These are phyloP conservation scores for Hydrotaea cyrtoneurina DNA, from an alignment of 2,888 invertebrate species.

Conservation along the genomic window DNA sequence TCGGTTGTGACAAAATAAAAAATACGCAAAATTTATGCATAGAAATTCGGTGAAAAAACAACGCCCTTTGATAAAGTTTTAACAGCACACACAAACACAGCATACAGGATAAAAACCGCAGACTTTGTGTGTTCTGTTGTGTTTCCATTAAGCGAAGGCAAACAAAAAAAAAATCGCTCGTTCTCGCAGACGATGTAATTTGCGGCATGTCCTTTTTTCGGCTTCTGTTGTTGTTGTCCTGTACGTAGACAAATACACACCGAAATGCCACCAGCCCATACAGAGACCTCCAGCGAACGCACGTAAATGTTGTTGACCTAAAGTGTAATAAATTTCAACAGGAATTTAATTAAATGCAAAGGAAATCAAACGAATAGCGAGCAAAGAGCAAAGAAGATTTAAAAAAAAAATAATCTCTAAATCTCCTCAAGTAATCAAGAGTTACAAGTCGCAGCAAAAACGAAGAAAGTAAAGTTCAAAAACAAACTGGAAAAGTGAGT, in stretches of 20 bases:
- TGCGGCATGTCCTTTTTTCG: slow-evolving; percentile 28
- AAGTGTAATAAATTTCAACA: slow-evolving; percentile 18
- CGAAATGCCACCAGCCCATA: background rate
- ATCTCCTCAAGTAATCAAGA: slow-evolving; percentile 23
- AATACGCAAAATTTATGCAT: slow-evolving; percentile 26
- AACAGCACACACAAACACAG: background rate
- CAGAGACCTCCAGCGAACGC: background rate
- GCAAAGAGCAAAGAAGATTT: background rate
- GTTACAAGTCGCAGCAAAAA: slow-evolving; percentile 11
- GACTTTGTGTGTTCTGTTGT: background rate
- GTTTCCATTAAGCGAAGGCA: slow-evolving; percentile 23
- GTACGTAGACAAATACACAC: slow-evolving; percentile 8
- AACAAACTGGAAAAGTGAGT: background rate
- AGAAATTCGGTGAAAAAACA: slow-evolving; percentile 43
- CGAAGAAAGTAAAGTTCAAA: background rate
- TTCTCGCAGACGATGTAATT: slow-evolving; percentile 22
- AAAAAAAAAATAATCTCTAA: background rate
- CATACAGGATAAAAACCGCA: background rate
- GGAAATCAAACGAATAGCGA: background rate
- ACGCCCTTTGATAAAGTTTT: slow-evolving; percentile 47
- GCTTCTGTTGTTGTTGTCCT: background rate
- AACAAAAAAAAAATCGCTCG: background rate
- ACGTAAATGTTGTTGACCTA: slow-evolving; percentile 26
- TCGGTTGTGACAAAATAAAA: slow-evolving; percentile 3
- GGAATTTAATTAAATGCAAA: slow-evolving; percentile 29